Base-by-base conservation (phyloP, 53 echinoderm and acorn worm species). In the Crossaster papposus region DNA sequence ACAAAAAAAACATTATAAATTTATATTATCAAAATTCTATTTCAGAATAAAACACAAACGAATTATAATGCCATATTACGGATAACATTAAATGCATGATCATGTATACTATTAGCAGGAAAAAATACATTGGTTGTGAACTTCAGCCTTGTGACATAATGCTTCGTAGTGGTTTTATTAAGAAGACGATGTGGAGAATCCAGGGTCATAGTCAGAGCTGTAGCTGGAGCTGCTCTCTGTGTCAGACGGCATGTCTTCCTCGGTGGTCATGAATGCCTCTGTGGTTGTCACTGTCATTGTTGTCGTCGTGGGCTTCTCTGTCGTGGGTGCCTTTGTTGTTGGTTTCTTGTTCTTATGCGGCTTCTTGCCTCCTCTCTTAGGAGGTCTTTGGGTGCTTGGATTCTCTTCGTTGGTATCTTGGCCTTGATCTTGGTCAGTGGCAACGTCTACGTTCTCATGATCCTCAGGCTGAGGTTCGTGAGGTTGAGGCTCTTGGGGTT, bases 121-220 rank as follows among this genome's bases (percentile, higher is more conserved):
- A n/a, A n/a, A n/a, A n/a, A n/a, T n/a, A n/a, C n/a, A n/a, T n/a
- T n/a, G n/a, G n/a, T n/a, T n/a, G n/a, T n/a, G n/a, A n/a, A n/a
- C n/a, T n/a, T n/a, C n/a, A n/a, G n/a, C n/a, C 4, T 29, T 26
- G 68, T 26, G 68, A 4, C 28, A n/a, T n/a, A 3, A 68, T n/a
- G 28, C 68, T 62, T 62, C 17, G 23, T 18, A 11, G 23, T 62
- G 33, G 74, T 11, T 36, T 73, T 73, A 73, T 35, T 72, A 1
- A 17, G 84, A 84, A 7, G 84, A 84, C 11, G 71, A 71, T 23
- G 51, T 84, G 15, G 84, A 84, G 84, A 84, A 84, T 65, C 54
- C 51, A 17, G 72, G 72, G 14, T 84, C 72, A 54, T 84, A 84
- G 51, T 84, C 84, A 52, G 84, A 84, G 52, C 84, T 83, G 10